These are phyloP conservation scores for Datnioides undecimradiatus DNA, from an alignment of 2,113 vertebrate genomes.

Conservation along the genomic window DNA sequence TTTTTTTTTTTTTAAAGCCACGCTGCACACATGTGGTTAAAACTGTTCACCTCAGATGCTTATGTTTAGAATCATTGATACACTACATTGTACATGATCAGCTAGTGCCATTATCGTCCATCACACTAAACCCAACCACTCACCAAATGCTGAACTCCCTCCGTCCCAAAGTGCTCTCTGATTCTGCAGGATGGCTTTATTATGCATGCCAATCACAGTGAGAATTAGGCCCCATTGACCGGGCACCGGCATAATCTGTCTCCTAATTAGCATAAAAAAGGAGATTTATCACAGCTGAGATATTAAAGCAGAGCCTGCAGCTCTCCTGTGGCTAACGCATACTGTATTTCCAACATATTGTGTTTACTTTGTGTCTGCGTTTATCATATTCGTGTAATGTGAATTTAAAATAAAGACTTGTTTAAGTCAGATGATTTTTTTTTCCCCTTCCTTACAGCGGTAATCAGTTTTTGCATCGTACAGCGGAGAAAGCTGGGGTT, in stretches of 20 bases:
- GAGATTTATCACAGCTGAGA: conserved; percentile 51
- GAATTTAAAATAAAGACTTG: conserved; percentile 21
- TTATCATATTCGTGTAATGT: conserved; percentile 35
- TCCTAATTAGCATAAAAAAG: conserved; percentile 72
- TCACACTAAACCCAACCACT: conserved; percentile 52
- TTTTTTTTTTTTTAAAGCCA: conserved; percentile 29
- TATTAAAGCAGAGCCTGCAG: conserved; percentile 41
- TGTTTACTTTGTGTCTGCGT: conserved; percentile 39
- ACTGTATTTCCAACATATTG: conserved; percentile 39
- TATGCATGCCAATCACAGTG: conserved; percentile 73
- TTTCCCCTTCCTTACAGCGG: neutral
- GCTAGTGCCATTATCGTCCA: conserved; percentile 42
- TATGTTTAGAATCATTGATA: conserved; percentile 48
- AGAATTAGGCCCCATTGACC: conserved; percentile 63
- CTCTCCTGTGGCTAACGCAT: conserved; percentile 33
- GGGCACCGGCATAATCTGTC: conserved; percentile 61
- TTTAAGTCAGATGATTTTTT: conserved; percentile 4
- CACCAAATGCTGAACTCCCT: conserved; percentile 62
- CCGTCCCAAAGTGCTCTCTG: conserved; percentile 65
- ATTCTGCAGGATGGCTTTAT: conserved; percentile 69
- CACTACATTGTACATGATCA: conserved; percentile 42
- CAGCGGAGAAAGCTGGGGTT: conserved; percentile 2
- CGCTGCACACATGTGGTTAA: conserved; percentile 32
- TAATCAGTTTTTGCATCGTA: neutral
- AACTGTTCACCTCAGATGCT: conserved; percentile 40